Evolutionary conservation across 2,888 invertebrate species (phyloP), one percentile per base, ranked within the genome.

Genomic region (Drosophila multiciliata): DNA sequence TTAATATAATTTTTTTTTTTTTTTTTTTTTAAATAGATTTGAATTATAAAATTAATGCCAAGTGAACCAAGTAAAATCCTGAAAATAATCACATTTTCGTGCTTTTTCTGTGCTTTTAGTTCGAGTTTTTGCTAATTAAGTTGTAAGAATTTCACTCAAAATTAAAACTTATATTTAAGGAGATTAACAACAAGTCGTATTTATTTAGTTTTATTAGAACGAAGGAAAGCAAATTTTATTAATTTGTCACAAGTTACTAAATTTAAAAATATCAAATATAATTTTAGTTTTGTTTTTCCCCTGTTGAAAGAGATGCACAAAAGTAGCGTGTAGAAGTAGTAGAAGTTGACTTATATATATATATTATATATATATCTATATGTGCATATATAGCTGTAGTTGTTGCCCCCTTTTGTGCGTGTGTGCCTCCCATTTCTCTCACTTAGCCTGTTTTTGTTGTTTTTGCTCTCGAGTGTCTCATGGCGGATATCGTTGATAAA

Each of bases 401-500:
- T 64, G 32, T 40, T 64, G 45, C 42, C 20, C 36, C 26, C n/a
- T 33, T 58, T 15, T 61, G 23, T 49, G 23, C 55, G 23, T 35
- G 58, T 49, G 17, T 60, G 29, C 40, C 3, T 55, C 50, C 35
- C 66, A 50, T 64, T 57, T 66, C 61, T 48, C 26, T n/a, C n/a
- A 15, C 26, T 54, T 11, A 3, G 36, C 11, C 0, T 23, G 1
- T 17, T 1, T 17, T 7, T 50, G 23, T 7, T 57, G 26, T 32
- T 20, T 40, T 29, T 32, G 40, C 12, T 2, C 6, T n/a, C 5
- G 6, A 26, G 67, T 73, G 68, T 67, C 78, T 72, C 70, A 58
- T 76, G 75, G 77, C 78, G 90, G 88, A 90, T 87, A 87, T 87
- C 90, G 90, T 88, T 87, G 87, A 87, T 90, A 87, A 87, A 87